phyloP scores from a whole-genome alignment of 2,888 invertebrate genomes.

The Stegophylla sp. region DNA sequence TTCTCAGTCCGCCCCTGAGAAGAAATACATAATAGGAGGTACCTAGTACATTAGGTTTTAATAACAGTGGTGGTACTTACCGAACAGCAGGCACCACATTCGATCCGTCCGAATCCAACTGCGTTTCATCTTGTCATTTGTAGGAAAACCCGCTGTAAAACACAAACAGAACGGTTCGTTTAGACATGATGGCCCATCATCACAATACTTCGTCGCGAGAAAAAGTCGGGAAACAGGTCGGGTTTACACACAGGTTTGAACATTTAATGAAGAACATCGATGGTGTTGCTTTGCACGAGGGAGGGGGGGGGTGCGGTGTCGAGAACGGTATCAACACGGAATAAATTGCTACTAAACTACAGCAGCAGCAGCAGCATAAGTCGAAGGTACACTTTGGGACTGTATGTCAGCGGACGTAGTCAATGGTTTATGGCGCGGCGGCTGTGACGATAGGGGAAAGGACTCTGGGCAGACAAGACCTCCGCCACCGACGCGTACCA shows the following conservation, averaged over 20 bases:
- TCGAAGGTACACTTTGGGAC: conserved; percentile 21
- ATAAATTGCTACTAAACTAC: too few relatives aligned
- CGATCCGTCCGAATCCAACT: conserved; percentile 27
- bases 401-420: too few relatives aligned
- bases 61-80: conserved; percentile 16
- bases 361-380: too few relatives aligned
- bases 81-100: conserved; percentile 24
- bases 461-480: too few relatives aligned
- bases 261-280: too few relatives aligned
- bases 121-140: conserved; percentile 55
- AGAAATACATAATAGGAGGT: too few relatives aligned
- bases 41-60: too few relatives aligned
- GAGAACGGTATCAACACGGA: too few relatives aligned
- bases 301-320: not conserved
- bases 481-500: too few relatives aligned
- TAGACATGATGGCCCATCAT: conserved; percentile 4
- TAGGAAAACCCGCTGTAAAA: conserved; percentile 33
- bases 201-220: not conserved
- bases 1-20: too few relatives aligned
- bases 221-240: not conserved
- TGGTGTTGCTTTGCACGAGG: too few relatives aligned
- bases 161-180: conserved; percentile 20
- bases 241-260: too few relatives aligned
- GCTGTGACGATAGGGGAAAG: conserved; percentile 9
- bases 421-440: not conserved